Conservation (phyloP, 1,140 invertebrate species). For the Pogonomyrmex californicus region DNA sequence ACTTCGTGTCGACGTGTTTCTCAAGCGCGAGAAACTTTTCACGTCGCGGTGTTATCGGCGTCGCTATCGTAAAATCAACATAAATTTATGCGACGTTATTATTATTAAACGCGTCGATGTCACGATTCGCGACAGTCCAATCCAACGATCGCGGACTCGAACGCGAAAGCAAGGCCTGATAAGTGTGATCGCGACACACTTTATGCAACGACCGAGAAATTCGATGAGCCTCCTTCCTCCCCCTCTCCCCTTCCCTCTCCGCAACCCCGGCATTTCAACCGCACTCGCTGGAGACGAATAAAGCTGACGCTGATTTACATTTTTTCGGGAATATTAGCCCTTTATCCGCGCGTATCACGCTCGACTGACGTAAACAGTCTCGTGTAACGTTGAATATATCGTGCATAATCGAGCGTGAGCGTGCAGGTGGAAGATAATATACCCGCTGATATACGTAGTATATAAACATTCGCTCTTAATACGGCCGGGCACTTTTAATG, state of each 20-base stretch:
- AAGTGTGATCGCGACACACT: constrained; percentile 32
- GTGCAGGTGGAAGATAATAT: constrained; percentile 35
- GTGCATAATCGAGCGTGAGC: constrained; percentile 30
- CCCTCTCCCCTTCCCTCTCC: not conserved
- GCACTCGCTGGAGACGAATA: not conserved
- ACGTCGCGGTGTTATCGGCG: constrained; percentile 4
- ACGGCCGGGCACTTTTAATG: not conserved
- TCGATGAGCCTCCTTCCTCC: not conserved
- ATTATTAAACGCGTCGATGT: not conserved
- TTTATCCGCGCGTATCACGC: constrained; percentile 13
- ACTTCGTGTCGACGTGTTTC: not conserved
- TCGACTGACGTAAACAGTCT: constrained; percentile 30
- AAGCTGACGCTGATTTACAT: constrained; percentile 6
- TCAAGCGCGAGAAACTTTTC: not conserved
- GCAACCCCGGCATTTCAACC: not conserved
- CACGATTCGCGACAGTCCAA: not conserved
- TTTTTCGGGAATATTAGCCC: constrained; percentile 30
- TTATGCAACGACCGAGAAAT: constrained; percentile 32
- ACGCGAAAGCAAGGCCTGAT: constrained; percentile 21
- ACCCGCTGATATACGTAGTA: constrained; percentile 7
- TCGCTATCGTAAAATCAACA: constrained; percentile 10
- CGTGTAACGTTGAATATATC: constrained; percentile 2
- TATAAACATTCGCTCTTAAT: constrained; percentile 31
- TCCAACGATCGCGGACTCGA: not conserved
- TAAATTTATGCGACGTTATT: constrained; percentile 13